Conservation (phyloP, 2,113 vertebrate species). For the Limanda limanda region DNA sequence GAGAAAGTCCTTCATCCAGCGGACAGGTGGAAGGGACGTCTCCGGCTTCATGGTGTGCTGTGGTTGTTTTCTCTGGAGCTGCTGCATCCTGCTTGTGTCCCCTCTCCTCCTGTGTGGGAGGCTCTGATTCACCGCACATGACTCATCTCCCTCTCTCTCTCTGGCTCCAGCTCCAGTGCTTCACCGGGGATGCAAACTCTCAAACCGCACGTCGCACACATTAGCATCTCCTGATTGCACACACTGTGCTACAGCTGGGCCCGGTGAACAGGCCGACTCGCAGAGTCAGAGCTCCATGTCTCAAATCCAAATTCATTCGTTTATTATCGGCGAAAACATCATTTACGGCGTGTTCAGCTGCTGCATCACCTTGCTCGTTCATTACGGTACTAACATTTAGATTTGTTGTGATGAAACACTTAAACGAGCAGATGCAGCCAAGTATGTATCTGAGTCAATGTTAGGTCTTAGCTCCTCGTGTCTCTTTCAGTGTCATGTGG, state of each 20-base stretch:
- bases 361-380: too few relatives aligned
- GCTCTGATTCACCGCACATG: conserved; percentile 80
- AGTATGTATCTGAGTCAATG: neutral
- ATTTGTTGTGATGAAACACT: neutral
- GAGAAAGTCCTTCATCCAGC: conserved; percentile 44
- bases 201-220: conserved; percentile 55
- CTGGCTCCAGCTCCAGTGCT: conserved; percentile 61
- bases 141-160: conserved; percentile 75
- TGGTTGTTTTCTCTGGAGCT: conserved; percentile 29
- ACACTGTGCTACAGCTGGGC: conserved; percentile 46
- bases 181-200: conserved; percentile 66
- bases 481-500: neutral
- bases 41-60: conserved; percentile 45
- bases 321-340: neutral
- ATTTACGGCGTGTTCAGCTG: neutral
- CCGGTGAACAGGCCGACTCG: conserved; percentile 19
- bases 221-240: conserved; percentile 50
- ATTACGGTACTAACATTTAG: too few relatives aligned
- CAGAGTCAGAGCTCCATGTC: neutral
- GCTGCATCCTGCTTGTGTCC: conserved; percentile 57
- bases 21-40: conserved; percentile 44
- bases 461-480: neutral
- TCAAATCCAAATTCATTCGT: neutral
- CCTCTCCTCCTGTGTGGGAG: conserved; percentile 72
- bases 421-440: neutral